Evolutionary conservation across 2,888 invertebrate genomes (phyloP).

Genomic region (Trichogramma dendrolimi): DNA sequence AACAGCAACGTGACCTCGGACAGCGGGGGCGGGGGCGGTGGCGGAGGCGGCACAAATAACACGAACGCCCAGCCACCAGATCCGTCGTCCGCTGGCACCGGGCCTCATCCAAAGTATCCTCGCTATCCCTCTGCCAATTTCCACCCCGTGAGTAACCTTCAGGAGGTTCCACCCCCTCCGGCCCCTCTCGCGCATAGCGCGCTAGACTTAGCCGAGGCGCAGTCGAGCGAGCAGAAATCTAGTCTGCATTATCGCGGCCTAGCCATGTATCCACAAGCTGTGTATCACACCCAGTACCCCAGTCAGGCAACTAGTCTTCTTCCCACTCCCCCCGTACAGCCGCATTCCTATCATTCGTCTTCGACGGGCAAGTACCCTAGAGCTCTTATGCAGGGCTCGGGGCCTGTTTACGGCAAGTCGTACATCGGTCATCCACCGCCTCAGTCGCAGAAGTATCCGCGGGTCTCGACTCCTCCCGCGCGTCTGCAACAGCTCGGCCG

Average conservation of each 20-base stretch:
- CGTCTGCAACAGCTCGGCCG: conserved; percentile 27
- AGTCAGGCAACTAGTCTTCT: conserved; percentile 39
- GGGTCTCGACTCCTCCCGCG: conserved; percentile 15
- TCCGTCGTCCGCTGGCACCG: conserved; percentile 9
- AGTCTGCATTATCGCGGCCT: conserved; percentile 18
- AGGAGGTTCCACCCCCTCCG: neutral
- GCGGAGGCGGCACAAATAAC: neutral
- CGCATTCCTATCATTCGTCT: conserved; percentile 9
- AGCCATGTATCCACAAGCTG: conserved; percentile 19
- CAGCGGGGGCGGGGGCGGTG: conserved; percentile 22
- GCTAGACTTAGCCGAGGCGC: conserved; percentile 17
- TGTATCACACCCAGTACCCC: conserved; percentile 26
- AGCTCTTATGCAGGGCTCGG: neutral
- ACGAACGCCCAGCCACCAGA: conserved; percentile 1
- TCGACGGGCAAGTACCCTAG: conserved; percentile 3
- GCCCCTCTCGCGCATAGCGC: conserved; percentile 24
- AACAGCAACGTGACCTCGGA: conserved; percentile 11
- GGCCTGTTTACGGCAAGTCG: conserved; percentile 24
- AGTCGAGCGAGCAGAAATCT: neutral
- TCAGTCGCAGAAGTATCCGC: conserved; percentile 19
- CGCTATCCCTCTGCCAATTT: conserved; percentile 43
- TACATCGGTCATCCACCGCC: conserved; percentile 7
- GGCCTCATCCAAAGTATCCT: conserved; percentile 36
- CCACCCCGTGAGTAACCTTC: conserved; percentile 40
- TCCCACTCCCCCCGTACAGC: conserved; percentile 40